Base-by-base conservation (phyloP, 1,140 invertebrate genomes). In the Zaprionus capensis region DNA sequence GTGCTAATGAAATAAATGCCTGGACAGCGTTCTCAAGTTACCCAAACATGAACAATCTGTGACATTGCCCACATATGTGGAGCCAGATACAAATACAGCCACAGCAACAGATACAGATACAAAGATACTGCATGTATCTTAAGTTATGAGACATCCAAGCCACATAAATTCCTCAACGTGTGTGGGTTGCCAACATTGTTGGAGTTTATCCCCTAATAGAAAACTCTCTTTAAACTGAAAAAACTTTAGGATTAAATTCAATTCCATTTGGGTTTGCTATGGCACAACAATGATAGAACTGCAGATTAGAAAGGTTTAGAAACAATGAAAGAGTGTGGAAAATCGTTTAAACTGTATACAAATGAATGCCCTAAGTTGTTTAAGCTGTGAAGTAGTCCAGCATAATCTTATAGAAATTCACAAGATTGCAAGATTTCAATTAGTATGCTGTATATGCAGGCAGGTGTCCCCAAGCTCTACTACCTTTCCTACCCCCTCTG, bases 1-100 rank as follows among this genome's bases (percentile, higher is more conserved):
- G 81, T 88, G 84, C 75, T 88, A 87, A 87, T 87, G 84, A 87
- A 87, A 87, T 88, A 87, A 87, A 87, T 87, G 84, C 85, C 84
- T 87, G 85, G 84, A 78, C 81, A 78, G 62, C 67, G 68, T 61
- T 84, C 84, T 88, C 84, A 88, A 88, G 84, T 88, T 88, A 88
- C 84, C 72, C 67, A 58, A 84, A 81, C 83, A 87, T 87, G 76
- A 82, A 73, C 83, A 87, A 76, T 80, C 66, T 77, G 84, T 81
- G 83, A 83, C 83, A 88, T 80, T 76, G 79, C 83, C 82, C 71
- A 76, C 72, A 83, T 63, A 66, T 81, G 74, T 24, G 24, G 26
- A 28, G 4, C 2, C 28, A 57, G 14, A 34, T 6, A 17, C 24
- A 31, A 31, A 31, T 31, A 31, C 28, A 28, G 28, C 28, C 6